Evolutionary conservation across 2,113 vertebrate genomes (phyloP).

Genomic region (Eulacestoma nigropectus): DNA sequence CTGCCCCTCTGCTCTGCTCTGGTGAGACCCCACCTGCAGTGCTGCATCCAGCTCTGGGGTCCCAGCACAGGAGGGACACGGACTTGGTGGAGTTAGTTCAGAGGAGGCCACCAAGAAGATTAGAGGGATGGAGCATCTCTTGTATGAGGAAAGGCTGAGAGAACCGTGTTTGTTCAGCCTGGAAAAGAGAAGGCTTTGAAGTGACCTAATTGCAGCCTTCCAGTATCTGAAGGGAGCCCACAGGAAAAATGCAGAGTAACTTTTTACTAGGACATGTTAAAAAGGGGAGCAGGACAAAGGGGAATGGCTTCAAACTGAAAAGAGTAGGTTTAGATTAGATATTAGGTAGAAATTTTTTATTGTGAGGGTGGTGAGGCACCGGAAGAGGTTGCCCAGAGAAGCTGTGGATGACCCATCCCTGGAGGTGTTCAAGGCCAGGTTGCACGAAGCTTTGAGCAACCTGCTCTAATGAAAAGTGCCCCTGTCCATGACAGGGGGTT

Average conservation of each 20-base stretch:
- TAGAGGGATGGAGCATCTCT: too few relatives aligned
- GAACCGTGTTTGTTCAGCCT: fast-evolving
- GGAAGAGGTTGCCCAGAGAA: neutral
- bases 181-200: neutral
- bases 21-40: neutral
- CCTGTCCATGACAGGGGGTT: neutral
- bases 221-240: neutral
- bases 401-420: neutral
- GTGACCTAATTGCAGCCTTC: neutral
- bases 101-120: fast-evolving
- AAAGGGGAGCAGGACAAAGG: neutral
- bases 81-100: fast-evolving
- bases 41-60: neutral
- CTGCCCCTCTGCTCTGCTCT: neutral
- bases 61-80: neutral
- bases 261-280: neutral
- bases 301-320: neutral
- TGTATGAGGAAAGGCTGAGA: neutral
- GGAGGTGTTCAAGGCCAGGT: neutral
- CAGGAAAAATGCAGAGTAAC: neutral
- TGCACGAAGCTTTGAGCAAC: neutral
- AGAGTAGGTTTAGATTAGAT: neutral
- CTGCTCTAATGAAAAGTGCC: neutral
- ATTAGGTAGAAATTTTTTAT: neutral
- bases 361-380: neutral